Evolutionary conservation across 2,888 invertebrate species (phyloP).

Genomic region (Drosophila siamana): DNA sequence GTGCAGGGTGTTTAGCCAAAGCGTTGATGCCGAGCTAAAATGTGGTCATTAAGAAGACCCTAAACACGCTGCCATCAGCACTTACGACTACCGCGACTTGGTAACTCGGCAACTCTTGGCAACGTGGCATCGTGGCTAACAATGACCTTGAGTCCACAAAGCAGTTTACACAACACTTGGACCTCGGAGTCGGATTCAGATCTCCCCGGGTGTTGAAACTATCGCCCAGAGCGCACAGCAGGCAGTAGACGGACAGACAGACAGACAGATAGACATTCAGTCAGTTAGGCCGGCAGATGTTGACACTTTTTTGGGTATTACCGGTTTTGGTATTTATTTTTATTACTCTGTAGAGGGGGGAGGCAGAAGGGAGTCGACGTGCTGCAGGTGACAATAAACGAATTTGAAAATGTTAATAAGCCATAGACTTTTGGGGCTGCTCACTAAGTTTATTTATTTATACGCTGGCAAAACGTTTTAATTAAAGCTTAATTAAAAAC

Average conservation of each 20-base stretch:
- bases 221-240: conserved; percentile 29
- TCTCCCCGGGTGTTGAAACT: conserved; percentile 20
- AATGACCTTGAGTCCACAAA: conserved; percentile 30
- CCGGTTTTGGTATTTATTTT: conserved; percentile 37
- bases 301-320: conserved; percentile 43
- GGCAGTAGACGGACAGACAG: conserved; percentile 1
- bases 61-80: conserved; percentile 33
- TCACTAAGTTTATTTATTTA: conserved; percentile 41
- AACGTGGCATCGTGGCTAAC: conserved; percentile 18
- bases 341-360: background rate
- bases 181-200: conserved; percentile 16
- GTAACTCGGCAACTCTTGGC: conserved; percentile 8
- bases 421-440: conserved; percentile 20
- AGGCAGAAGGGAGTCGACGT: background rate
- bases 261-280: background rate
- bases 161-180: conserved; percentile 28
- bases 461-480: conserved; percentile 53
- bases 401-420: conserved; percentile 53
- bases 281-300: conserved; percentile 15
- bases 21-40: conserved; percentile 43
- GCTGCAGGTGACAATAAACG: conserved; percentile 26
- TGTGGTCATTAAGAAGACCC: conserved; percentile 49
- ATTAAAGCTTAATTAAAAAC: conserved; percentile 75
- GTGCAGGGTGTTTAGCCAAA: conserved; percentile 23
- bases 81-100: conserved; percentile 19